These are phyloP conservation scores for Aphaenogaster ashmeadi DNA, from an alignment of 1,140 invertebrate genomes.

Conservation along the genomic window DNA sequence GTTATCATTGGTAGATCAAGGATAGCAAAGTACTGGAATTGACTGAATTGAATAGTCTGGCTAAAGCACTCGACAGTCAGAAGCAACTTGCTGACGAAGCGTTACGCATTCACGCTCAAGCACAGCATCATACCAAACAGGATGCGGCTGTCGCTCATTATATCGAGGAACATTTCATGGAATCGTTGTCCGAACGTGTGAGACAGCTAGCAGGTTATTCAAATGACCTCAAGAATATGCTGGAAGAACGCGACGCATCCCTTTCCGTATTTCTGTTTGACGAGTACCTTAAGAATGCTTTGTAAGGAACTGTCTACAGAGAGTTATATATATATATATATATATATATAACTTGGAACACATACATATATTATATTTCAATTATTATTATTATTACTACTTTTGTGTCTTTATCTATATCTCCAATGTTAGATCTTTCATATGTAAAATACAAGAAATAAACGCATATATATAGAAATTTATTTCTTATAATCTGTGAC, in stretches of 20 bases:
- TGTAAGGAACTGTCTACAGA: conserved; percentile 49
- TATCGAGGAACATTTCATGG: conserved; percentile 92
- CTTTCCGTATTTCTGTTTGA: conserved; percentile 92
- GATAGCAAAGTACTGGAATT: conserved; percentile 82
- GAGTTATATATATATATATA: too few species aligned
- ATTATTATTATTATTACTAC: conserved; percentile 16
- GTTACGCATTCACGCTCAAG: conserved; percentile 88
- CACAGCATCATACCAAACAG: conserved; percentile 78
- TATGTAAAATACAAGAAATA: conserved; percentile 55
- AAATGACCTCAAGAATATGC: conserved; percentile 90
- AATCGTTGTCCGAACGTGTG: conserved; percentile 90
- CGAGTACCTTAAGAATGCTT: conserved; percentile 90
- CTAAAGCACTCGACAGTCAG: conserved; percentile 92
- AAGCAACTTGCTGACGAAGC: conserved; percentile 91
- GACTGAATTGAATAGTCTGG: conserved; percentile 90
- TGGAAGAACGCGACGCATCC: conserved; percentile 88
- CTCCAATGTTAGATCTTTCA: conserved; percentile 30
- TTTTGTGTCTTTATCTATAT: conserved; percentile 41
- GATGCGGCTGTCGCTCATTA: conserved; percentile 89
- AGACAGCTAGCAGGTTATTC: conserved; percentile 91
- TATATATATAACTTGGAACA: conserved; percentile 11
- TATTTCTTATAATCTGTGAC: conserved; percentile 37
- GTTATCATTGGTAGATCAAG: conserved; percentile 70
- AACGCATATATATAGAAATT: conserved; percentile 28
- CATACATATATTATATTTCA: not conserved